Evolutionary conservation across 2,888 invertebrate genomes (phyloP), one percentile per base, ranked within the genome.

Genomic region (Neoitamus cyanurus): DNA sequence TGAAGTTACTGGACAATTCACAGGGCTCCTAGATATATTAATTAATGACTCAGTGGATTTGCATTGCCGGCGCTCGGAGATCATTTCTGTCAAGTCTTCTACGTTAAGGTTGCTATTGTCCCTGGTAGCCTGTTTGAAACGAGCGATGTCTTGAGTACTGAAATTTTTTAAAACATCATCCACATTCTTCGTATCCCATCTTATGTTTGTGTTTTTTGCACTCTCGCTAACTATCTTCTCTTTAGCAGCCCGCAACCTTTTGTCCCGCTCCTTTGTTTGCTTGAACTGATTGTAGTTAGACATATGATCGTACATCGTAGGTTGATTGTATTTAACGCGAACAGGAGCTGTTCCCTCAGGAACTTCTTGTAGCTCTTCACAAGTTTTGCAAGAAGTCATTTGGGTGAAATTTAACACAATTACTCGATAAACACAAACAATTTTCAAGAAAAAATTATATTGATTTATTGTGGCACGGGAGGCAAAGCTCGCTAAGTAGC

Each of bases 261-360:
- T 84, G 15, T 86, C 87, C 0, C 86, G 83, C 3, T 87, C 86
- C 30, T 88, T 88, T 30, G 83, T 85, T 73, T 87, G 84, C 70
- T 88, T 88, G 80, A 87, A 89, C 68, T 87, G 87, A 48, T 87
- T 86, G 84, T 88, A 89, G 58, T 86, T 87, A 0, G 42, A 83
- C 87, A 88, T 87, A 84, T 88, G 89, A 86, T 89, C 89, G 78
- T 89, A 89, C 87, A 88, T 88, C 7, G 88, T 89, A 2, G 88
- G 87, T 84, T 88, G 88, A 2, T 86, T 86, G 78, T 86, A 88
- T 9, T 85, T 58, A 2, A 87, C 86, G 1, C 88, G 87, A 28
- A 85, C 73, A 0, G 88, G 86, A 7, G 88, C 89, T 9, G 86
- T 88, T 13, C 88, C 88, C 4, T 85, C 72, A 0, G 84, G n/a